These are phyloP conservation scores for Drosophila gaucha DNA, from an alignment of 2,888 invertebrate species.

Conservation along the genomic window DNA sequence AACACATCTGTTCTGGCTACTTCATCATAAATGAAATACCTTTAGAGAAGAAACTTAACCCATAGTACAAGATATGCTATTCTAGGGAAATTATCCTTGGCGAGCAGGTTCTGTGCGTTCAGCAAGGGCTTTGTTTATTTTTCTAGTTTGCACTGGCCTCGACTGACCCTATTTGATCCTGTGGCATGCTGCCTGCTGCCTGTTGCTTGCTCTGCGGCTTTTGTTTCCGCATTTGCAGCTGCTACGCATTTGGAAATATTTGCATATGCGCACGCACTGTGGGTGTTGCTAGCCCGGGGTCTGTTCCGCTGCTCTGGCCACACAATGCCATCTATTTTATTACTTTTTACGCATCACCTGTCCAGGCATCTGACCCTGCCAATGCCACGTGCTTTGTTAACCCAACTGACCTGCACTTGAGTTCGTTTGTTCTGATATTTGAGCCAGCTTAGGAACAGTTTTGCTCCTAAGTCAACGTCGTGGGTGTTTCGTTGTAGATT, in stretches of 20 bases:
- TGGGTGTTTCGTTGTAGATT: conserved; percentile 41
- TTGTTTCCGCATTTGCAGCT: conserved; percentile 63
- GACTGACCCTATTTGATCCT: conserved; percentile 65
- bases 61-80: conserved; percentile 27
- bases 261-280: conserved; percentile 69
- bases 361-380: conserved; percentile 32
- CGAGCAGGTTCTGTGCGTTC: conserved; percentile 67
- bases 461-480: conserved; percentile 18
- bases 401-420: conserved; percentile 50
- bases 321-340: conserved; percentile 53
- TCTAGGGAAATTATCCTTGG: conserved; percentile 28
- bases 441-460: conserved; percentile 23
- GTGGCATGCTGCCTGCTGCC: conserved; percentile 47
- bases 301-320: conserved; percentile 33
- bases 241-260: conserved; percentile 59
- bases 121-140: conserved; percentile 47
- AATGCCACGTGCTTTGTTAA: conserved; percentile 66
- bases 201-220: conserved; percentile 58
- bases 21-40: conserved; percentile 54
- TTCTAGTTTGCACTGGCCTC: conserved; percentile 44
- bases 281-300: conserved; percentile 50
- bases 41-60: conserved; percentile 19
- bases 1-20: conserved; percentile 65
- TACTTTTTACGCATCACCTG: conserved; percentile 63
- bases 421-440: conserved; percentile 31